Base-by-base conservation (phyloP, 2,797 vertebrate species). In the Oreochromis grahami region DNA sequence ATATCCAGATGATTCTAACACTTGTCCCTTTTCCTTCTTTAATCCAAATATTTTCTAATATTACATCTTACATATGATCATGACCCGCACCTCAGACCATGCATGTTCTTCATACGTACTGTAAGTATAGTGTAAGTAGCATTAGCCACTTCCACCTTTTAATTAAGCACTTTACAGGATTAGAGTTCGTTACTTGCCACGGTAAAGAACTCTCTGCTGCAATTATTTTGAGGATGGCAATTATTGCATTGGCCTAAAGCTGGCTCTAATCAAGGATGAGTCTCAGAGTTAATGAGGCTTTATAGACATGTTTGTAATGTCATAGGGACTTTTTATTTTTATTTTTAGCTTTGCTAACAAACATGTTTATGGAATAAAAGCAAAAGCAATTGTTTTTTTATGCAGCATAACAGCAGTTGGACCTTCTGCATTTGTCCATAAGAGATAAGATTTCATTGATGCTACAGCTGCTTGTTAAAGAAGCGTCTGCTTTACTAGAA, bases 101-200 rank as follows among this genome's bases (percentile, higher is more conserved):
- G 63, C 51, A 58, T 70, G 34, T 80, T 84, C 21, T 70, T 86
- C 51, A 50, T 88, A 88, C 53, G 77, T 45, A 78, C 65, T 3
- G 26, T 53, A 60, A 86, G 87, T 48, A 77, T 58, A 60, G 56
- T 60, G 29, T 60, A 84, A 91, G 82, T 36, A 51, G 86, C 80
- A 88, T 89, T 89, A 94, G 82, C 89, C 13, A 19, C 81, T n/a
- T 53, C 85, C 89, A 88, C 63, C 86, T 89, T 65, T 84, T 94
- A 94, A 94, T 95, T 91, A 93, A 65, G 88, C 90, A 83, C 84
- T 93, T 93, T 90, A 84, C 79, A 87, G 92, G 91, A 94, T 94
- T 93, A 94, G 77, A 82, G 76, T 89, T 90, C 3, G 72, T 91
- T 92, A 92, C 90, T 90, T 92, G 87, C 92, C 86, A 80, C 83